Evolutionary conservation across 64 coral and sea anemone genomes (phyloP), one percentile per base, ranked within the genome.

Genomic region (Montipora foliosa): DNA sequence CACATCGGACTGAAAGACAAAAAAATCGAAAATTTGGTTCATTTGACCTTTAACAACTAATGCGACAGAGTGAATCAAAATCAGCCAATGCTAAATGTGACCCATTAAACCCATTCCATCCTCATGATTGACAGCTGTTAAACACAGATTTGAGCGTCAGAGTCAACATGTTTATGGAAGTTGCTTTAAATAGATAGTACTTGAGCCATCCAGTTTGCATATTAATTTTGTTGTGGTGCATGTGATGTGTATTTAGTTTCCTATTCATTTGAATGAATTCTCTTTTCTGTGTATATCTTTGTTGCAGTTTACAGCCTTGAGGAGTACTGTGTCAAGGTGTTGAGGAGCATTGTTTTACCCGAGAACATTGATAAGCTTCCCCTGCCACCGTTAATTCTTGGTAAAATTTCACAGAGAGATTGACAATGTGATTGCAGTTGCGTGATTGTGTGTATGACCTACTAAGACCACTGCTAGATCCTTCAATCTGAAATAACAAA

Each of bases 271-370:
- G 37, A 0, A 37, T 57, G 0, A 57, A 57, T 57, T 11, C 11
- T 8, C 53, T 8, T 57, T 57, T 49, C 37, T 75, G 7, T 24
- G 68, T 70, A 6, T 15, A 44, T 77, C 47, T 88, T 20, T 79
- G 59, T 52, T 47, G 37, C 21, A 97, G 95, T 97, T 79, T 87
- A 92, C 79, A 92, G 77, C 48, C 89, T 97, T 46, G 92, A 97
- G 52, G 88, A 97, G 29, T 97, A 95, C 48, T 97, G 95, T 19
- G 45, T 83, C 57, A 77, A 89, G 77, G 66, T 84, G 9, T 74
- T 97, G 24, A 88, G 70, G 68, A 88, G 77, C 53, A 62, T 89
- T 55, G 95, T 97, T 89, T 44, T 59, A 17, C 64, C 79, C 48
- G 76, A 97, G n/a, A 82, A 91, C 24, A 91, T 97, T 3, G 69